Base-by-base conservation (phyloP, 1,140 invertebrate genomes). In the Tachypleus tridentatus region DNA sequence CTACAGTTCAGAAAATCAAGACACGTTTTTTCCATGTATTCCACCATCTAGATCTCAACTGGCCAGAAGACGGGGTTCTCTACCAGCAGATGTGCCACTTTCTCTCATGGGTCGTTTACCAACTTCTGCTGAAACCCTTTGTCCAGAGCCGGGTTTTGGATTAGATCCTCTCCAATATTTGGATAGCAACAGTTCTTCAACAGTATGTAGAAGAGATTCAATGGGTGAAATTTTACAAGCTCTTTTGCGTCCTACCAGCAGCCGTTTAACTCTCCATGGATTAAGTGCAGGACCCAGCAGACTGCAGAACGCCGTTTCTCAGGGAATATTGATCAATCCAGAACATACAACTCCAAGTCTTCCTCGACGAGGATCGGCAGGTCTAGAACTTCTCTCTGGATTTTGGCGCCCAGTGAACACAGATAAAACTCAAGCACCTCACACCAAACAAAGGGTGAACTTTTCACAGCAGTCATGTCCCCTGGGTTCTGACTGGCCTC, bases 321-420 rank as follows among this genome's bases (percentile, higher is more conserved):
- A n/a, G n/a, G n/a, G 7, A 54, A n/a, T 29, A 29, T 29, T 29
- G 53, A n/a, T 54, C 7, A 7, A n/a, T 8, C n/a, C 0, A n/a
- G n/a, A 54, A n/a, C 53, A 7, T 54, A 54, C 53, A n/a, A n/a
- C n/a, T 51, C 57, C 49, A 51, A 49, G 57, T 10, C 51, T 29
- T 10, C 50, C 67, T 52, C 64, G 69, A 51, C 61, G 69, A n/a
- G 67, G 64, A 53, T 70, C 69, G 11, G 69, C 64, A 60, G 66
- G 67, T 50, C 52, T 70, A 57, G 69, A 70, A 66, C 62, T 70
- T 61, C 56, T 70, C 4, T 64, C 61, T 61, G 69, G 69, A 48
- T 56, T 70, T n/a, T 70, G 69, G 69, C 29, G 29, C 29, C 29
- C 29, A 29, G 29, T 29, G 2, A 29, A 29, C 29, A 29, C 29